Base-by-base conservation (phyloP, 2,797 vertebrate species). In the Corythornis leucogaster region DNA sequence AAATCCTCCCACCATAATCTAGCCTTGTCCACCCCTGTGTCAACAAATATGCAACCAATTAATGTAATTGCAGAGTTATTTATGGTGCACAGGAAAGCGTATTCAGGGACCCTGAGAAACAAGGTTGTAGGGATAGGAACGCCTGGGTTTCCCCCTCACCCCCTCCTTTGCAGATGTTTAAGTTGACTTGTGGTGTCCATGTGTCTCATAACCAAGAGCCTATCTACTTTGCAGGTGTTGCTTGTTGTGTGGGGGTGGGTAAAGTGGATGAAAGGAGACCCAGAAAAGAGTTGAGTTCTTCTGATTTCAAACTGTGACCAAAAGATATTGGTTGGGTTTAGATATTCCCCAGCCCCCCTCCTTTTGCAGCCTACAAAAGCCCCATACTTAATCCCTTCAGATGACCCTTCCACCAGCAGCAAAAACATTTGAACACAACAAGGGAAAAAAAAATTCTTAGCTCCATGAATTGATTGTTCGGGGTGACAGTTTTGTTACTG, bases 41-140 rank as follows among this genome's bases (percentile, higher is more conserved):
- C 97, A 97, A 97, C 96, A 97, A 98, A 98, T 98, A 98, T 98
- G 98, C 97, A 98, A 97, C 97, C 98, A 98, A 98, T 98, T 98
- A 98, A 98, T 97, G 93, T 97, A 98, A 98, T 98, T 98, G 97
- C 95, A 58, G 97, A 97, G 97, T 98, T 98, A 97, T 98, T 98
- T 98, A 98, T 93, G 97, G 96, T 12, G 8, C 95, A 96, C 97
- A 97, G 97, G 97, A 97, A 97, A 97, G 97, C 93, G 95, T 95
- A 96, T 97, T 96, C 97, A 94, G 75, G 92, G 95, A 95, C 87
- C 95, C 97, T 96, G 94, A 97, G 96, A 97, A 97, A 97, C 93
- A 92, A 96, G 95, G 83, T 93, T 96, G 87, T 59, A 86, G 91
- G 93, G 87, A 95, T 85, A 94, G 84, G 92, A 97, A 95, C 59